These are phyloP conservation scores for Lepidonotus clava DNA, from an alignment of 2,888 invertebrate genomes.

Conservation along the genomic window DNA sequence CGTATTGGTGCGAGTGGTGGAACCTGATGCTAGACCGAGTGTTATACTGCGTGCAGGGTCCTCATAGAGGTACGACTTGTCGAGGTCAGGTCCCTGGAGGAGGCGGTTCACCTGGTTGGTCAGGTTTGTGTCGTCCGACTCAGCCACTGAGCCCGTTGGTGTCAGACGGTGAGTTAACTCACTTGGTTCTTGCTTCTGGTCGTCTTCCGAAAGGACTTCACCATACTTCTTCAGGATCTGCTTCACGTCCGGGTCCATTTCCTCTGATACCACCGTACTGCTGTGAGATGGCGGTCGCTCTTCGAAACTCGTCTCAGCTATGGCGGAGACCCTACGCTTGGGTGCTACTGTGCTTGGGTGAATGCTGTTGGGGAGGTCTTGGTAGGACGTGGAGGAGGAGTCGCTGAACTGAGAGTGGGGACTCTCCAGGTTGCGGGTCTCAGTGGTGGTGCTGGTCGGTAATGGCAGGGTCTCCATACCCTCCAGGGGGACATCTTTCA, in stretches of 20 bases:
- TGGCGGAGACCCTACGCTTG: neutral
- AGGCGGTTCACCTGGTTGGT: neutral
- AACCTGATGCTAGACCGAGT: conserved; percentile 42
- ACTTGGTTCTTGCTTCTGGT: neutral
- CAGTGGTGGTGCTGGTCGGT: neutral
- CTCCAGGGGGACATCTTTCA: neutral
- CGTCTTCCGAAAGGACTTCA: conserved; percentile 53
- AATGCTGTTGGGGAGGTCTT: conserved; percentile 42
- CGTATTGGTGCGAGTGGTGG: conserved; percentile 32
- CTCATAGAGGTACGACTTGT: conserved; percentile 56
- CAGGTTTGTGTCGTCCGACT: conserved; percentile 19
- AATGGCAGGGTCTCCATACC: neutral
- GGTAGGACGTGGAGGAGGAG: conserved; percentile 19
- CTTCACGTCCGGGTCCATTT: conserved; percentile 62
- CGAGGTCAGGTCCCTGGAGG: neutral
- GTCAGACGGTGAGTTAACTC: neutral
- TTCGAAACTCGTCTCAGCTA: neutral
- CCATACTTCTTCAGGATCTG: conserved; percentile 62
- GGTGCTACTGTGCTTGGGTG: neutral
- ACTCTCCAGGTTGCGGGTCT: conserved; percentile 32
- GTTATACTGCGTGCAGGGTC: conserved; percentile 60
- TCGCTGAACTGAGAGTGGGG: conserved; percentile 29
- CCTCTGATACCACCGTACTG: conserved; percentile 47
- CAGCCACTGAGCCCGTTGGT: conserved; percentile 4
- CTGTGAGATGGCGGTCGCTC: neutral